These are phyloP conservation scores for Leucopsar rothschildi DNA, from an alignment of 2,113 vertebrate genomes.

Conservation along the genomic window DNA sequence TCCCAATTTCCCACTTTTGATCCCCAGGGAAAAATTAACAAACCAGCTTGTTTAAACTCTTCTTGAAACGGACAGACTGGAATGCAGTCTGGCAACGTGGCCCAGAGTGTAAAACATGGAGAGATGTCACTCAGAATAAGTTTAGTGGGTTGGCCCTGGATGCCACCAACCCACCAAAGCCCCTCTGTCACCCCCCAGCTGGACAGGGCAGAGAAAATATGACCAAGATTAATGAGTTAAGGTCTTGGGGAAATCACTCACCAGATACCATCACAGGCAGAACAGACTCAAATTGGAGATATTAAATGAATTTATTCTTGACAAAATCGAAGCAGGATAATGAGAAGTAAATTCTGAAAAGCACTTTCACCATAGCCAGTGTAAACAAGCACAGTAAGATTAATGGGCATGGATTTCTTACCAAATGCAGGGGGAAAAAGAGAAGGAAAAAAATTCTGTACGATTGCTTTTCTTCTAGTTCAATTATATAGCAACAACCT, in stretches of 20 bases:
- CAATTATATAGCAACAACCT: neutral
- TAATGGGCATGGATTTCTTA: neutral
- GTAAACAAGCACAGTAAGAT: neutral
- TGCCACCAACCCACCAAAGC: neutral
- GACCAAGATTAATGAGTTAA: neutral
- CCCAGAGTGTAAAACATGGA: neutral
- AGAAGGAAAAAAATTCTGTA: neutral
- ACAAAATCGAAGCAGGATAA: neutral
- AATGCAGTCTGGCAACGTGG: neutral
- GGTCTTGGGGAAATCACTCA: neutral
- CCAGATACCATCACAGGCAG: neutral
- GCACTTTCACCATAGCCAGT: no score
- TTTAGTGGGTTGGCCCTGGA: neutral
- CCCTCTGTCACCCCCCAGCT: neutral
- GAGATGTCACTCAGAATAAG: neutral
- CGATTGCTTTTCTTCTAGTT: neutral
- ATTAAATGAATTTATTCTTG: neutral
- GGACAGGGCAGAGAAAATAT: neutral
- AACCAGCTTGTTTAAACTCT: conserved; percentile 43
- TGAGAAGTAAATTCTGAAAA: neutral
- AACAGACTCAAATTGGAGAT: neutral
- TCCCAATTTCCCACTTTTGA: neutral
- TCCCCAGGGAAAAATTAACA: conserved; percentile 49
- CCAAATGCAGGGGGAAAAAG: neutral
- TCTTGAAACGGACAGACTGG: neutral